A percentile compares a stretch with the other conserved stretches of the same genome.
phyloP scores from a whole-genome alignment of 2,888 invertebrate genomes.

The Ecliptopera silaceata region DNA sequence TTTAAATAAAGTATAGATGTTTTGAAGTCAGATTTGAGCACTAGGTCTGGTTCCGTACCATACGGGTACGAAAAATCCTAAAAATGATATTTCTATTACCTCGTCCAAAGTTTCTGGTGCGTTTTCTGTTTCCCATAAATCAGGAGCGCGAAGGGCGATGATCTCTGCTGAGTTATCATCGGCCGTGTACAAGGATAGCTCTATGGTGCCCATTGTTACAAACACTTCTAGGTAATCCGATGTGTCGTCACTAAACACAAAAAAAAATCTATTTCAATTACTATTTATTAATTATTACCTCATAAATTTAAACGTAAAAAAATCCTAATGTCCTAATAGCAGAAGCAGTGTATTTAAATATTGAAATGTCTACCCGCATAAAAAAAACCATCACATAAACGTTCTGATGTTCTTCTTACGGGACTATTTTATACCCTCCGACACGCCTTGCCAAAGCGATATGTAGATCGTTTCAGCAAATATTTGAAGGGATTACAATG shows the following conservation, averaged over 20 bases:
- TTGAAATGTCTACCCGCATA: not conserved
- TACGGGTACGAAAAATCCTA: not conserved
- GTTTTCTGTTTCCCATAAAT: not conserved
- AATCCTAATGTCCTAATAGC: no score
- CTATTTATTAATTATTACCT: no score
- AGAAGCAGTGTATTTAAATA: no score
- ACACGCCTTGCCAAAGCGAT: not conserved
- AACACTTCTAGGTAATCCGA: conserved; percentile 64
- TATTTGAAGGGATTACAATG: no score
- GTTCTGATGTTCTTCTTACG: conserved; percentile 1
- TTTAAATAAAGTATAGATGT: not conserved
- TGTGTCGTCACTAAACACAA: conserved; percentile 38
- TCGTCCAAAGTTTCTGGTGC: not conserved
- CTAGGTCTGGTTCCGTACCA: no score
- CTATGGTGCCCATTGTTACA: conserved; percentile 69
- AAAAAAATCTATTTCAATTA: no score
- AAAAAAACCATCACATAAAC: conserved; percentile 4
- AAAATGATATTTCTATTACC: not conserved
- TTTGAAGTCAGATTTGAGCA: not conserved
- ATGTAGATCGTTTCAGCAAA: not conserved
- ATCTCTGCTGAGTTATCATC: conserved; percentile 49
- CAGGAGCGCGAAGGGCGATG: conserved; percentile 43
- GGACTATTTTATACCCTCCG: not conserved
- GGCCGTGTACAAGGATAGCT: conserved; percentile 55
- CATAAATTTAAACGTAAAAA: no score